Percentiles rank a stretch among this genome's conserved stretches.
Evolutionary conservation across 2,797 vertebrate genomes (phyloP).

Genomic region (Harpagifer antarcticus): DNA sequence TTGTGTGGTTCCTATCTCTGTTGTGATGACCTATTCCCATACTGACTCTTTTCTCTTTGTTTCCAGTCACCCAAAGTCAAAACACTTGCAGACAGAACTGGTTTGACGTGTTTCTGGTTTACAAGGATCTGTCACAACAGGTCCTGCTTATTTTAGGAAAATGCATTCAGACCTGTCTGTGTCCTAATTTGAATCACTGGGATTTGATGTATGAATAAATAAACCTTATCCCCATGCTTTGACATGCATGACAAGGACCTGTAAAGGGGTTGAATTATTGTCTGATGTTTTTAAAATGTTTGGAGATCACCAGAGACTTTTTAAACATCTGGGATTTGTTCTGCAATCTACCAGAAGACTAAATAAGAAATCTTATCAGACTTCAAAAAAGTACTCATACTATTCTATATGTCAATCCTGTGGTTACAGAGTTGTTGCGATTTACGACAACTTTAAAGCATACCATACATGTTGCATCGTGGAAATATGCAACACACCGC

Average conservation of each 20-base stretch:
- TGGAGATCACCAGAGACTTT: no score
- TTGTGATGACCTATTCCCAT: no score
- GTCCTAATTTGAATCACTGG: neutral
- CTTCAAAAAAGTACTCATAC: neutral
- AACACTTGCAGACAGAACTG: slow-evolving; percentile 38
- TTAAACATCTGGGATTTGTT: no score
- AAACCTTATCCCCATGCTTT: neutral
- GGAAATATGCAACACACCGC: neutral
- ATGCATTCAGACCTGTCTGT: neutral
- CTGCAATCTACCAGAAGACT: neutral
- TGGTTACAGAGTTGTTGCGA: neutral
- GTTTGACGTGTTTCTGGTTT: slow-evolving; percentile 49
- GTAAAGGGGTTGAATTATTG: neutral
- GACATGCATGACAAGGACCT: neutral
- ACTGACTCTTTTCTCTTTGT: neutral
- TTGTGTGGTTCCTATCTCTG: neutral
- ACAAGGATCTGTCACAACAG: slow-evolving; percentile 4
- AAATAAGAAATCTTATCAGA: neutral
- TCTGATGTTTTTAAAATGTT: neutral
- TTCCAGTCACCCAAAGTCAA: neutral
- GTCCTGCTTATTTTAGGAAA: slow-evolving; percentile 14
- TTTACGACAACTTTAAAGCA: neutral
- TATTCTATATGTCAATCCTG: neutral
- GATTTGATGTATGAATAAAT: neutral
- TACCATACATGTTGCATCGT: neutral